Evolutionary conservation across 2,113 vertebrate species (phyloP), one percentile per base, ranked within the genome.

Genomic region (Coreoperca whiteheadi): DNA sequence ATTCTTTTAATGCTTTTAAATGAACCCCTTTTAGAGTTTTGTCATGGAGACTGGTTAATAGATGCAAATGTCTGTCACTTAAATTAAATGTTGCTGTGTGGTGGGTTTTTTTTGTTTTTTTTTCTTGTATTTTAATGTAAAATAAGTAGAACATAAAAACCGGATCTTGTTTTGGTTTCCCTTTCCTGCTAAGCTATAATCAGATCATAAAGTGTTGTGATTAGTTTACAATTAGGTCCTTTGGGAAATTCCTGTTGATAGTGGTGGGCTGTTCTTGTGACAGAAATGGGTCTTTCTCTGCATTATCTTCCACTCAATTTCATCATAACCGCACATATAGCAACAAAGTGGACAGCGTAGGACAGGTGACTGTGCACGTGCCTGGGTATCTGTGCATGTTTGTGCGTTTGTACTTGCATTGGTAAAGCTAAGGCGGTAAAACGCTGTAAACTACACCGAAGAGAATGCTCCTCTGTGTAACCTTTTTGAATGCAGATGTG

Each of bases 301-400:
- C 25, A 30, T 43, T 14, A 30, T 72, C 14, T 34, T 46, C 25
- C 28, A 39, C n/a, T 30, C 30, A 74, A 30, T 54, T 16, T 18
- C 8, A 43, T 6, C 11, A 41, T 28, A 39, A 43, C 32, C 60
- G 50, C 16, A 25, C n/a, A 51, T n/a, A 8, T 56, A 71, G 34
- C 48, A 43, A 25, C 25, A 28, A 53, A 61, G 34, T 0, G 2
- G 20, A 43, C 56, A 25, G 8, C 60, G 8, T 71, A 70, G 37
- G n/a, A 46, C 74, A 81, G 39, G 32, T 79, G 64, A 67, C 50
- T 37, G 48, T 48, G 67, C 81, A 77, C 4, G 61, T 21, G 20
- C 54, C 9, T 76, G 39, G 23, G 18, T 63, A 23, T 72, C 69
- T 34, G 61, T 74, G 37, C 28, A 74, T 50, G 60, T 54, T 14